phyloP scores from a whole-genome alignment of 2,888 invertebrate genomes.

The Parnassius smintheus region DNA sequence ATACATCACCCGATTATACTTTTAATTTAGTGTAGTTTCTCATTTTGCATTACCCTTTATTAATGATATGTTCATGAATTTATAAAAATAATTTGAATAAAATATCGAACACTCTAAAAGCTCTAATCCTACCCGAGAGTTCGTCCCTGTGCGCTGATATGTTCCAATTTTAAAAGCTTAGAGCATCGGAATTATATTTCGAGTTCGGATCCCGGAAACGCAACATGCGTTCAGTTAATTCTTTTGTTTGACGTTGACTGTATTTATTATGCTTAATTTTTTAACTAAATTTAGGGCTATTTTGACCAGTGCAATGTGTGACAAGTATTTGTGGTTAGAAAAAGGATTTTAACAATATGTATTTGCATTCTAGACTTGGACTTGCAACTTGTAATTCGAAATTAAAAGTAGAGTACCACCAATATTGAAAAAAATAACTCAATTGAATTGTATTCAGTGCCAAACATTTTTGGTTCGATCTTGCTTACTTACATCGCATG shows the following conservation, averaged over 20 bases:
- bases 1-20: too few species aligned
- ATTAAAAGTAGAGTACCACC: too few species aligned
- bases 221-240: constrained; percentile 6
- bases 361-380: too few species aligned
- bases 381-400: too few species aligned
- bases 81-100: constrained; percentile 18
- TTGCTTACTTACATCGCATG: constrained; percentile 11
- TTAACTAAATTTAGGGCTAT: too few species aligned
- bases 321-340: too few species aligned
- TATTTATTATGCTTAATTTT: background rate
- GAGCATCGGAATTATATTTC: constrained; percentile 22
- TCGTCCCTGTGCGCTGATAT: constrained; percentile 28
- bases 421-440: background rate
- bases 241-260: background rate
- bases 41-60: too few species aligned
- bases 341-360: too few species aligned
- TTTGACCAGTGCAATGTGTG: too few species aligned
- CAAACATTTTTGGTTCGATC: background rate
- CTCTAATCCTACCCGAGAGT: constrained; percentile 7
- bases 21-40: too few species aligned
- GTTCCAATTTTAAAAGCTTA: constrained; percentile 31
- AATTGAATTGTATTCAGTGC: background rate
- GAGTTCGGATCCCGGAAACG: constrained; percentile 18
- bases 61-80: background rate
- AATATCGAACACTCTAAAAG: constrained; percentile 17